Base-by-base conservation (phyloP, 2,888 invertebrate species). In the Ecdyonurus torrentis region DNA sequence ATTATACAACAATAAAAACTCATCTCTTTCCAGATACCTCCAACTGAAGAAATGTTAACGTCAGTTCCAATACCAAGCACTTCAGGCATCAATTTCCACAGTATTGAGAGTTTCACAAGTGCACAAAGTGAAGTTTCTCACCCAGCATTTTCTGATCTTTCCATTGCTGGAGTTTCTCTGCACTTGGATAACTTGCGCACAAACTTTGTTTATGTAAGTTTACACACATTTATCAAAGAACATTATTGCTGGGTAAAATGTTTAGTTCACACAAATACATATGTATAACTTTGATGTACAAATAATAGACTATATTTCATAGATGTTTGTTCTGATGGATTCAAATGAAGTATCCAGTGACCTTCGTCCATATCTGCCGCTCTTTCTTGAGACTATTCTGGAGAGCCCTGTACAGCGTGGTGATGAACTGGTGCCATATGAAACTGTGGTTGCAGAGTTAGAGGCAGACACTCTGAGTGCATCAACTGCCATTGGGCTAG, bases 131-230 rank as follows among this genome's bases (percentile, higher is more conserved):
- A 66, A 19, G 72, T 77, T 50, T 77, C 77, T 63, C 76, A 77
- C 68, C 78, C 81, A 0, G 74, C 81, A 69, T 78, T 86, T n/a
- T 55, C 55, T 67, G 79, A 84, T 71, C 75, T 87, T 15, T 73
- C 75, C 1, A 76, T 83, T 60, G 74, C 90, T 58, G 90, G 91
- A 0, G 76, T 91, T 22, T 86, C 83, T 70, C 83, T 90, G 1
- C 84, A 89, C 67, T 78, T 91, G 61, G 89, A 91, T 75, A 84
- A 89, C 72, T 76, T 91, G 60, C 84, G 87, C 67, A 87, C 89
- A 1, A 89, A 88, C 74, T 92, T 93, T 74, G 84, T 91, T 66
- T 87, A 89, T 75, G 91, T 91, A 74, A 81, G 37, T n/a, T n/a
- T n/a, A n/a, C n/a, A n/a, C n/a, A n/a, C n/a, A n/a, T n/a, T n/a